Conservation (phyloP, 1,140 invertebrate genomes). For the Nixonia krombeini region DNA sequence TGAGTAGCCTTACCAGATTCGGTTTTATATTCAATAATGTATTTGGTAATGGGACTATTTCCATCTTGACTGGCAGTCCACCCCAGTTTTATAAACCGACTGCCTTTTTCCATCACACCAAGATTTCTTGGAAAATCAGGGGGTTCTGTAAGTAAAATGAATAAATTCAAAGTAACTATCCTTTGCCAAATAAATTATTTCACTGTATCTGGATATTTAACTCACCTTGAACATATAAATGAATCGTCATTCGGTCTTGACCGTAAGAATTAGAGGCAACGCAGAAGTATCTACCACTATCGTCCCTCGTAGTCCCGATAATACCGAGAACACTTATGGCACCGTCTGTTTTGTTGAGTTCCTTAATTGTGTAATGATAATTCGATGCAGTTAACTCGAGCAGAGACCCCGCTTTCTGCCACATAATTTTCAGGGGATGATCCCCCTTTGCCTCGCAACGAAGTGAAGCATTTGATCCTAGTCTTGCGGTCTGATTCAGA, state of each 20-base stretch:
- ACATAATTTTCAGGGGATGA: constrained; percentile 88
- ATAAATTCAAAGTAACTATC: no score
- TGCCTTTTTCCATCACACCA: constrained; percentile 84
- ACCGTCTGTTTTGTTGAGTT: constrained; percentile 73
- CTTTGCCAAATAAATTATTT: no score
- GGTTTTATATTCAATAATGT: constrained; percentile 89
- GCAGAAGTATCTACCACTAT: constrained; percentile 92
- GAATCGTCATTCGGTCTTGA: constrained; percentile 91
- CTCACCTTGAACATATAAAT: constrained; percentile 90
- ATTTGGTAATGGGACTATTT: constrained; percentile 89
- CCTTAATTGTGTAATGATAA: constrained; percentile 68
- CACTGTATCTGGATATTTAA: no score
- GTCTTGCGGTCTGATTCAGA: constrained; percentile 75
- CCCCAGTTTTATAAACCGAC: constrained; percentile 83
- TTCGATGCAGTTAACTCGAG: constrained; percentile 64
- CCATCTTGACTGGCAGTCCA: constrained; percentile 89
- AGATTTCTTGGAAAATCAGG: constrained; percentile 90
- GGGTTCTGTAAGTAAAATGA: constrained; percentile 76
- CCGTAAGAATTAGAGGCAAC: constrained; percentile 90
- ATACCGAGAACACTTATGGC: constrained; percentile 88
- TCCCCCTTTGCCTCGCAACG: constrained; percentile 92
- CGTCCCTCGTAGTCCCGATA: constrained; percentile 85
- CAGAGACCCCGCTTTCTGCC: constrained; percentile 74
- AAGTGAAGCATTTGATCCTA: constrained; percentile 82
- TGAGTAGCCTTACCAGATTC: constrained; percentile 85